phyloP scores from a whole-genome alignment of 2,113 vertebrate genomes.

The Sceloporus tristichus region DNA sequence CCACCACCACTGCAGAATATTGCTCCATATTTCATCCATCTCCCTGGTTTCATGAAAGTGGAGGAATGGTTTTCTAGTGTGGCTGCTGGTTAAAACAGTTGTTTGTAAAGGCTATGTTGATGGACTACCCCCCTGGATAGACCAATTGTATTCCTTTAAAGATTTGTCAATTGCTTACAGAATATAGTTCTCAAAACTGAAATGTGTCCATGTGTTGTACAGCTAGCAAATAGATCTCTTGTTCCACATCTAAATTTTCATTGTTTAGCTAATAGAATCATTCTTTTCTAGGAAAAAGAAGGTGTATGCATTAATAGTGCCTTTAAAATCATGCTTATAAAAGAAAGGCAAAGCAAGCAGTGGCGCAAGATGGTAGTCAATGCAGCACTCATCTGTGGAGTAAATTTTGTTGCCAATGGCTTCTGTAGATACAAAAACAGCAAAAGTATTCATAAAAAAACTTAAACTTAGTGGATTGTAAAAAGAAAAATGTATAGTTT shows the following conservation, averaged over 20 bases:
- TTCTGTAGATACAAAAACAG: conserved; percentile 61
- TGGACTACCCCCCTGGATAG: too few species aligned
- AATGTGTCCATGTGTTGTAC: background rate
- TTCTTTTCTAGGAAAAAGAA: background rate
- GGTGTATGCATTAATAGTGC: background rate
- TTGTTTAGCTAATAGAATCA: conserved; percentile 11
- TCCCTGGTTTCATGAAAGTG: too few species aligned
- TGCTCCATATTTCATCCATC: too few species aligned
- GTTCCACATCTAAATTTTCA: background rate
- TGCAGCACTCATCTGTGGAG: conserved; percentile 56
- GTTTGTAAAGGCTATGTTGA: too few species aligned
- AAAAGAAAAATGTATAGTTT: conserved; percentile 62
- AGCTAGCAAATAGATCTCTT: background rate
- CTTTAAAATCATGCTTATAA: conserved; percentile 20
- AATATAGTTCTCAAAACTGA: background rate
- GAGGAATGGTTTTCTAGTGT: too few species aligned
- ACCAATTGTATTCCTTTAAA: too few species aligned
- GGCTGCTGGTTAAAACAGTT: too few species aligned
- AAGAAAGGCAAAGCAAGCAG: conserved; percentile 21
- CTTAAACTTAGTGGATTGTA: conserved; percentile 59
- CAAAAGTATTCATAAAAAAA: conserved; percentile 61
- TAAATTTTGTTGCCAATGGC: conserved; percentile 64
- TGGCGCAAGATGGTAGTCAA: conserved; percentile 29
- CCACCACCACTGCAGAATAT: too few species aligned
- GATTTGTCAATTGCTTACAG: background rate